Conservation (phyloP, 2,113 vertebrate genomes). For the Pomatostomus ruficeps region DNA sequence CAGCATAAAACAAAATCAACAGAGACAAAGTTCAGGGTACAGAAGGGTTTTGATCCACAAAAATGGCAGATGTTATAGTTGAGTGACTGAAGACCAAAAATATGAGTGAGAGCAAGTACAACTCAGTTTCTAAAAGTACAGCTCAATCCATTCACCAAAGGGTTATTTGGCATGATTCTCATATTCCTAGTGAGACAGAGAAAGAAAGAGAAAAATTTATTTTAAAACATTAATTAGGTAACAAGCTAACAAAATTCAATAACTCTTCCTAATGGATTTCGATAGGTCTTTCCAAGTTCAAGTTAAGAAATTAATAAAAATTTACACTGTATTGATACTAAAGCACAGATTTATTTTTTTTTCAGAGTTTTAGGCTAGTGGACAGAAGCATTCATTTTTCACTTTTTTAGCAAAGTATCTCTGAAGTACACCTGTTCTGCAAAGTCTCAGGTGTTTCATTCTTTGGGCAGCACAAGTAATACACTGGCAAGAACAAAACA, state of each 20-base stretch:
- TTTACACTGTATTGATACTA: background rate
- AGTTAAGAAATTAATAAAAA: background rate
- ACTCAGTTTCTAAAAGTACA: background rate
- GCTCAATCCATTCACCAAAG: background rate
- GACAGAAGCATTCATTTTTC: background rate
- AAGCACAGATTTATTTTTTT: background rate
- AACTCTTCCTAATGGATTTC: background rate
- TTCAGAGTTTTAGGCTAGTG: background rate
- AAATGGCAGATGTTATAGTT: slow-evolving; percentile 16
- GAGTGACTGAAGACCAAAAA: slow-evolving; percentile 18
- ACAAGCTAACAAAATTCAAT: background rate
- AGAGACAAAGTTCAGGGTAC: slow-evolving; percentile 12
- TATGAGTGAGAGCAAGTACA: background rate
- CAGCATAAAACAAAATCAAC: slow-evolving; percentile 52
- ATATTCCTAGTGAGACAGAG: background rate
- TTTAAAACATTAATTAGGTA: background rate
- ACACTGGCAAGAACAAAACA: background rate
- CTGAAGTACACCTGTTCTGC: background rate
- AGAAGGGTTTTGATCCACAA: slow-evolving; percentile 38
- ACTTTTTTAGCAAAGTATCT: background rate
- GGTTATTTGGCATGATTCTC: background rate
- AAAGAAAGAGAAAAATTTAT: background rate
- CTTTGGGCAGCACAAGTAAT: background rate
- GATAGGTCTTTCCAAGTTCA: background rate
- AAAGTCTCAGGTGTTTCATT: background rate